These are phyloP conservation scores for Drosophila bocqueti DNA, from an alignment of 1,140 invertebrate genomes.

Conservation along the genomic window DNA sequence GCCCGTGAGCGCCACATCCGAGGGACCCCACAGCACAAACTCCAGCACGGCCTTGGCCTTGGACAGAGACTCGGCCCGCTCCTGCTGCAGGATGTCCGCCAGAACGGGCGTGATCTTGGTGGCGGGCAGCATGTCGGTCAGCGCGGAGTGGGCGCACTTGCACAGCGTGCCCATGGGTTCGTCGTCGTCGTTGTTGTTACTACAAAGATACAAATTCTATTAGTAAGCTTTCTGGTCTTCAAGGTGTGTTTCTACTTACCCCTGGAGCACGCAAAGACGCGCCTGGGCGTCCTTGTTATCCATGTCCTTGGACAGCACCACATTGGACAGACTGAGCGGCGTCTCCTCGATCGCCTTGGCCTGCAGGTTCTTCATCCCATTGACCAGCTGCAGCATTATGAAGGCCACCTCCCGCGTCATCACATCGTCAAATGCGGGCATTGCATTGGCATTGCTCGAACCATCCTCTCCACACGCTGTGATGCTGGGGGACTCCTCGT, in stretches of 20 bases:
- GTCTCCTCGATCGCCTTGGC: slow-evolving; percentile 93
- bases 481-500: slow-evolving; percentile 62
- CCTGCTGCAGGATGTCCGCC: slow-evolving; percentile 89
- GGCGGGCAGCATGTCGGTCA: slow-evolving; percentile 88
- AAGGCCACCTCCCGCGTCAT: slow-evolving; percentile 88
- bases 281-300: slow-evolving; percentile 87
- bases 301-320: slow-evolving; percentile 86
- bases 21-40: slow-evolving; percentile 94
- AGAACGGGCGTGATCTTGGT: slow-evolving; percentile 89
- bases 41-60: slow-evolving; percentile 90
- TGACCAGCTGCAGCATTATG: slow-evolving; percentile 92
- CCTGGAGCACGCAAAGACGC: slow-evolving; percentile 90
- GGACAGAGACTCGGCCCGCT: slow-evolving; percentile 90
- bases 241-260: slow-evolving; percentile 84
- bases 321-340: slow-evolving; percentile 87
- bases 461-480: slow-evolving; percentile 54
- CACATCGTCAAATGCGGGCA: slow-evolving; percentile 83
- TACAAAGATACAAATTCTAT: slow-evolving; percentile 3
- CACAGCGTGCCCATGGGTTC: slow-evolving; percentile 91
- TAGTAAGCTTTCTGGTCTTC: background rate
- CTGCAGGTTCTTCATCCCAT: slow-evolving; percentile 92
- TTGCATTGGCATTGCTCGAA: slow-evolving; percentile 39
- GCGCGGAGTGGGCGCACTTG: slow-evolving; percentile 90
- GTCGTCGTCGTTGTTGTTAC: slow-evolving; percentile 85
- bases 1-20: slow-evolving; percentile 89